phyloP scores from a whole-genome alignment of 2,888 invertebrate genomes.

The Vannuccia rotundouncinata region DNA sequence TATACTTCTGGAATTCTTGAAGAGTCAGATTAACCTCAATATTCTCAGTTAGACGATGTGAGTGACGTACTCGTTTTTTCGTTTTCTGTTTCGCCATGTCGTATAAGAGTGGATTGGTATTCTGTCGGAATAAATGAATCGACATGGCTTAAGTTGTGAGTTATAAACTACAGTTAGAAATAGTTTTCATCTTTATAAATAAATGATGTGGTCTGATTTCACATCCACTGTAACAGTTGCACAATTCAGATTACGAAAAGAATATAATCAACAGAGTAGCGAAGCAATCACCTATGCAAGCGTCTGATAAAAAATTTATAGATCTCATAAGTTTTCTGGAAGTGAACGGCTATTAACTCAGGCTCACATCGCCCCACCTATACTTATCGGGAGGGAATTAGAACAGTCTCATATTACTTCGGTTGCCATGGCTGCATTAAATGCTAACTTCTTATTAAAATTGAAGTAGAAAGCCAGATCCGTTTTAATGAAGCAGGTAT shows the following conservation, averaged over 20 bases:
- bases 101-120: background rate
- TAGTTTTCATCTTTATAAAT: too few relatives aligned
- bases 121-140: background rate
- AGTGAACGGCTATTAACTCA: background rate
- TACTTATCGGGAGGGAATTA: background rate
- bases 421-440: background rate
- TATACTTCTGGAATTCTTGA: background rate
- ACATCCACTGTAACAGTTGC: background rate
- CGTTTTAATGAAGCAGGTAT: too few relatives aligned
- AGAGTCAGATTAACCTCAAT: background rate
- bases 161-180: too few relatives aligned
- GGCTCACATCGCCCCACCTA: background rate
- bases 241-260: background rate
- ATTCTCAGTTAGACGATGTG: background rate
- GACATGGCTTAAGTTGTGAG: too few relatives aligned
- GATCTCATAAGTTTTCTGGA: background rate
- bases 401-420: background rate
- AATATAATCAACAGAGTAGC: background rate
- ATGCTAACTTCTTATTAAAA: background rate
- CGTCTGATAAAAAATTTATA: conserved; percentile 8
- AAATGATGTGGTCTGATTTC: too few relatives aligned
- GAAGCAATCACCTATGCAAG: background rate
- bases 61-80: background rate
- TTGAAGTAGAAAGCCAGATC: background rate
- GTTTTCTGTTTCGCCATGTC: background rate